A percentile compares a stretch with the other conserved stretches of the same genome.
These are phyloP conservation scores for Atta cephalotes DNA, from an alignment of 1,140 invertebrate species.

Conservation along the genomic window DNA sequence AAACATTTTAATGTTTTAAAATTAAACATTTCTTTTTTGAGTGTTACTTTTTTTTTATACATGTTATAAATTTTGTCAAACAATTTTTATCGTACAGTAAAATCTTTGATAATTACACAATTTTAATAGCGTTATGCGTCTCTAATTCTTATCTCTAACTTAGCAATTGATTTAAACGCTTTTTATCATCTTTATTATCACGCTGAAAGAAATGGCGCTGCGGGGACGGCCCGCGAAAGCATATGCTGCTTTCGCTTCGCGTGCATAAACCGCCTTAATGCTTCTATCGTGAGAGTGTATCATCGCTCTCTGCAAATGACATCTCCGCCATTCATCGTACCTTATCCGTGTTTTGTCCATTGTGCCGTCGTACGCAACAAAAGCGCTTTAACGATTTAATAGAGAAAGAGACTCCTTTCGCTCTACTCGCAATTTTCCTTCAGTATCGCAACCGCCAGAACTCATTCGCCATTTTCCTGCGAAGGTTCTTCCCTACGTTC, in stretches of 20 bases:
- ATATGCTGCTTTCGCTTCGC: slow-evolving; percentile 64
- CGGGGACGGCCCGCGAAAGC: slow-evolving; percentile 54
- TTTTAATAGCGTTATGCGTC: neutral
- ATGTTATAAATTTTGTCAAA: neutral
- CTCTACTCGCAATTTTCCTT: slow-evolving; percentile 37
- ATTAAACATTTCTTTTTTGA: no score
- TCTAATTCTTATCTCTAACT: slow-evolving; percentile 12
- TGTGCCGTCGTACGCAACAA: slow-evolving; percentile 68
- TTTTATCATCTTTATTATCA: slow-evolving; percentile 66
- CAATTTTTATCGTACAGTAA: neutral
- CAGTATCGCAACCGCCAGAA: neutral
- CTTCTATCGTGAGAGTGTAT: slow-evolving; percentile 73
- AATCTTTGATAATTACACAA: neutral
- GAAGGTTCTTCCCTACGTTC: neutral
- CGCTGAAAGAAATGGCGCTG: neutral
- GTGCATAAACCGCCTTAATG: slow-evolving; percentile 77
- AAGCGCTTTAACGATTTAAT: slow-evolving; percentile 73
- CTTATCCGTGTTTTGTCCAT: slow-evolving; percentile 71
- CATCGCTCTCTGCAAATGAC: slow-evolving; percentile 75
- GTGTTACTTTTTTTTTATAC: no score
- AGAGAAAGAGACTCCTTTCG: slow-evolving; percentile 57
- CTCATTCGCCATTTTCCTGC: neutral
- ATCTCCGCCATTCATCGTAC: slow-evolving; percentile 68
- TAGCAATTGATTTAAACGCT: slow-evolving; percentile 68
- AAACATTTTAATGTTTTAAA: no score